Conservation (phyloP, 2,888 invertebrate species). For the Eustalomyia histrio region DNA sequence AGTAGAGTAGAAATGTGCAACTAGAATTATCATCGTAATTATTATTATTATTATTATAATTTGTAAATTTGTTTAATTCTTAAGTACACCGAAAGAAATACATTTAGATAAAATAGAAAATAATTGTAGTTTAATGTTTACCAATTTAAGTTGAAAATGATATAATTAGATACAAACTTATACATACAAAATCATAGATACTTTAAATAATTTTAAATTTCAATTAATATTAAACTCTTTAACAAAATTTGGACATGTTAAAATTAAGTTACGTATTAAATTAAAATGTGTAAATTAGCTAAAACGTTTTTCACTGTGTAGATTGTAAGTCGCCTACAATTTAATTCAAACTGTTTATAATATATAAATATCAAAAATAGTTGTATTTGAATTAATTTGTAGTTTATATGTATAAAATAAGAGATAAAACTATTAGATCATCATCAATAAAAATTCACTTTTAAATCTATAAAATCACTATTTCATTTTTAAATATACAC, state of each 20-base stretch:
- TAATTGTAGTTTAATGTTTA: background rate
- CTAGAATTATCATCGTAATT: too few relatives aligned
- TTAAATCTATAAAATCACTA: constrained; percentile 10
- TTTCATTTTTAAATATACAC: too few relatives aligned
- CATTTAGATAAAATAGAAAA: background rate
- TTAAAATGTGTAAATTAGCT: background rate
- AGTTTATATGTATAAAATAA: constrained; percentile 42
- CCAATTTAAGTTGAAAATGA: background rate
- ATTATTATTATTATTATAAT: background rate
- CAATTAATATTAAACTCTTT: background rate
- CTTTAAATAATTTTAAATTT: background rate
- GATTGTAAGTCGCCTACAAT: background rate
- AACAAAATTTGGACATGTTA: background rate
- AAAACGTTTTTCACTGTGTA: background rate
- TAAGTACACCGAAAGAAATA: background rate
- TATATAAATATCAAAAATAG: background rate
- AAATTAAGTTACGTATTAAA: background rate
- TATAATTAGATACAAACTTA: background rate
- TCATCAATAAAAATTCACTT: constrained; percentile 44
- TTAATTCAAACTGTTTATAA: background rate
- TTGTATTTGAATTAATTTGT: constrained; percentile 21
- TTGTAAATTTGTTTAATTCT: background rate
- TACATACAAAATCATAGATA: too few relatives aligned
- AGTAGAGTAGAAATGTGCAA: background rate
- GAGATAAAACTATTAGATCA: constrained; percentile 35